Conservation (phyloP, 1,140 invertebrate genomes). For the Hycleus cichorii region DNA sequence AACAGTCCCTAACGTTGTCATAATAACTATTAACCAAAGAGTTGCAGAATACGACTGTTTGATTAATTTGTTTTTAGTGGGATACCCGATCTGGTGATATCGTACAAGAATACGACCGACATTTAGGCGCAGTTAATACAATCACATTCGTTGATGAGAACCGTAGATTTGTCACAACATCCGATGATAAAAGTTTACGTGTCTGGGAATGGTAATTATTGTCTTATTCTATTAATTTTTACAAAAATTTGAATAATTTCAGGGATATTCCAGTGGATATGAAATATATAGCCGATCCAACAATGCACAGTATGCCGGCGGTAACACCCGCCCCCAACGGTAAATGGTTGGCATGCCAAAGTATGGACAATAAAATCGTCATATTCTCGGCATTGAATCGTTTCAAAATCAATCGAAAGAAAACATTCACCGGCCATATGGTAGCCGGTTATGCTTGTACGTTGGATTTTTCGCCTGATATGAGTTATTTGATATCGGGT, state of each 20-base stretch:
- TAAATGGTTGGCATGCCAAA: constrained; percentile 98
- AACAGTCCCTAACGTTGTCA: too few species aligned
- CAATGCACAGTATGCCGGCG: constrained; percentile 98
- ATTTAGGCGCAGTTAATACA: constrained; percentile 96
- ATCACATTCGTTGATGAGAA: constrained; percentile 99
- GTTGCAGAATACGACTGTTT: too few species aligned
- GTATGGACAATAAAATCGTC: constrained; percentile 98
- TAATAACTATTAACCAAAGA: too few species aligned
- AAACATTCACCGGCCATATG: constrained; percentile 98
- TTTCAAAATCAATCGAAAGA: constrained; percentile 97
- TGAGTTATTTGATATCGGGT: constrained; percentile 95
- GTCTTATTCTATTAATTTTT: not conserved
- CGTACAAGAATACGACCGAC: constrained; percentile 97
- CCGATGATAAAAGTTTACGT: constrained; percentile 96
- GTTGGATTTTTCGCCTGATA: constrained; percentile 97
- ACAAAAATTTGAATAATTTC: too few species aligned
- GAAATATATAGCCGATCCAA: constrained; percentile 99
- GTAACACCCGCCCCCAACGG: constrained; percentile 92
- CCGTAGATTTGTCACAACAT: constrained; percentile 93
- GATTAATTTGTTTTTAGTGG: constrained; percentile 60
- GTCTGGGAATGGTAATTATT: constrained; percentile 93
- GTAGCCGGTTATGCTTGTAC: constrained; percentile 98
- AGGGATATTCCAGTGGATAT: constrained; percentile 98
- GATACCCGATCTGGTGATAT: constrained; percentile 91
- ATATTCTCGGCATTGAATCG: constrained; percentile 96